Base-by-base conservation (phyloP, 35 echinoderm and acorn worm genomes). In the Patiria miniata region DNA sequence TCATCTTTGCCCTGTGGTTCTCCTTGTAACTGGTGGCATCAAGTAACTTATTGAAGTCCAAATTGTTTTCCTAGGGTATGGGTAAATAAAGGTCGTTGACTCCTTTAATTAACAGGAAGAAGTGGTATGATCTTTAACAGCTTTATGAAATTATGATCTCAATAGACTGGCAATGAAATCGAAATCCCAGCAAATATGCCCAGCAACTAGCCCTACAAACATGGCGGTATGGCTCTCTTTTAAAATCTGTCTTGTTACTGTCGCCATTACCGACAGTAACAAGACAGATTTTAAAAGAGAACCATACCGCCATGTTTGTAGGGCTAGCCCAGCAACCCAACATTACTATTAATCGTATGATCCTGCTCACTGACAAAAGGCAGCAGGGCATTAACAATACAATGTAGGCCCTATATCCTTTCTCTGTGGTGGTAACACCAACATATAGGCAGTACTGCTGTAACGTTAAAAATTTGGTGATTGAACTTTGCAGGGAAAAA, bases 11-110 rank as follows among this genome's bases (percentile, higher is more conserved):
- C 77, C 96, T 94, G 78, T 94, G 89, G 19, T 81, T 77, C 73
- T 99, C 96, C 58, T 99, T 99, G 87, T 99, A 99, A 29, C 88
- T 83, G 16, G 92, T 88, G 56, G 96, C 86, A 82, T 91, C 82
- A 16, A 99, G 83, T 0, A 99, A 83, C 42, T 84, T 79, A 1
- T 82, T 68, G 36, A 68, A 95, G 44, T 99, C 89, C 52, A 99
- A 78, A 32, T 79, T 87, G 68, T 99, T 73, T 15, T 95, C 83
- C 96, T 99, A 40, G 53, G 34, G 23, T 14, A 30, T 1, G 3
- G 65, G 10, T 14, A 36, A 14, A 1, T 6, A 47, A 47, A 6
- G 42, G 42, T 47, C 12, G 12, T 47, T 6, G 12, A 6, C 42
- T 12, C n/a, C n/a, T n/a, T n/a, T n/a, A n/a, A n/a, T n/a, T n/a